Evolutionary conservation across 2,888 invertebrate species (phyloP).

Genomic region (Tenthredo mesomela): DNA sequence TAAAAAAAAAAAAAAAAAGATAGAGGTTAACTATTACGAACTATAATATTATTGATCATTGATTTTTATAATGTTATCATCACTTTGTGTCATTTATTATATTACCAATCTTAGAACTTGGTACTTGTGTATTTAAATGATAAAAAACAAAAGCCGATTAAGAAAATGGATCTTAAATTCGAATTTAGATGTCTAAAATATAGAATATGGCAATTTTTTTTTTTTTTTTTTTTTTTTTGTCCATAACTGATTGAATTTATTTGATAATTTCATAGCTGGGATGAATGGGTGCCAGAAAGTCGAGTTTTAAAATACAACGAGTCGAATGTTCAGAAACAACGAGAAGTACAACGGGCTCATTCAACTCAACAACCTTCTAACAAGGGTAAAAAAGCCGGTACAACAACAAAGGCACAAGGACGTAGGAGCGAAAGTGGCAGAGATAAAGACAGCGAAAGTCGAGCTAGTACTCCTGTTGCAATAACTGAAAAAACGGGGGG

Average conservation of each 20-base stretch:
- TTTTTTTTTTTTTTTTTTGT: too few species aligned
- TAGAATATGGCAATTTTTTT: neutral
- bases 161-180: neutral
- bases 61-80: neutral
- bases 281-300: slow-evolving; percentile 95
- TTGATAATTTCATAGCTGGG: slow-evolving; percentile 83
- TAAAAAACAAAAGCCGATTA: neutral
- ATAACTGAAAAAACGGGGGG: slow-evolving; percentile 62
- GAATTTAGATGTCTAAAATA: neutral
- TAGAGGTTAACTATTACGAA: slow-evolving; percentile 31
- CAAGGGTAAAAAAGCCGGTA: slow-evolving; percentile 65
- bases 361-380: slow-evolving; percentile 83
- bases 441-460: slow-evolving; percentile 79
- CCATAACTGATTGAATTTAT: neutral
- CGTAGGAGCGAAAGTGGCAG: slow-evolving; percentile 63
- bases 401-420: slow-evolving; percentile 60
- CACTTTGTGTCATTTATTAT: neutral
- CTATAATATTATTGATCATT: neutral
- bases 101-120: too few species aligned
- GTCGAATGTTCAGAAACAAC: slow-evolving; percentile 92
- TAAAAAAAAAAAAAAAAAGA: neutral
- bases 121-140: neutral
- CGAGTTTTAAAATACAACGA: slow-evolving; percentile 95
- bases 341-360: slow-evolving; percentile 91
- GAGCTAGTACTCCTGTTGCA: slow-evolving; percentile 83